Evolutionary conservation across 92 coral and sea anemone genomes (phyloP).

Genomic region (Porites divaricata): DNA sequence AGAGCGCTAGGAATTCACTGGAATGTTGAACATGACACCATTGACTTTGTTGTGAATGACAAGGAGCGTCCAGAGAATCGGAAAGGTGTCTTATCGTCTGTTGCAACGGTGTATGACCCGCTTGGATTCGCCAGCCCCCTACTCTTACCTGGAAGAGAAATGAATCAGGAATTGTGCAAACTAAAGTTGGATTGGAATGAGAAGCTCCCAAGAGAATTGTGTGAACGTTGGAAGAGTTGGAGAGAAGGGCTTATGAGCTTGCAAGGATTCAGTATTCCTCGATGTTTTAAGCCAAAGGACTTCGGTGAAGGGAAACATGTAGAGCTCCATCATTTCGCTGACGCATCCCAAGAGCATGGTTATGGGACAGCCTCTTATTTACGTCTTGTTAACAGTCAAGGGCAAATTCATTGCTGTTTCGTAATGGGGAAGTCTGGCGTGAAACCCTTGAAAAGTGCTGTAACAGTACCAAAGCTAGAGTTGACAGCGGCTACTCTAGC

Average conservation of each 20-base stretch:
- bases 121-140: slow-evolving; percentile 74
- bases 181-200: slow-evolving; percentile 69
- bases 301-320: neutral
- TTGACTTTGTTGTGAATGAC: slow-evolving; percentile 31
- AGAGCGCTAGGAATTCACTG: slow-evolving; percentile 72
- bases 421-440: slow-evolving; percentile 72
- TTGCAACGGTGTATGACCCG: slow-evolving; percentile 72
- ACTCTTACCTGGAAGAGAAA: slow-evolving; percentile 67
- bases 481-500: slow-evolving; percentile 66
- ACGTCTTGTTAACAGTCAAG: neutral
- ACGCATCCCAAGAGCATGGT: slow-evolving; percentile 74
- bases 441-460: slow-evolving; percentile 51
- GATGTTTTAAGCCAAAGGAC: neutral
- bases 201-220: slow-evolving; percentile 50
- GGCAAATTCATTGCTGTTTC: slow-evolving; percentile 7
- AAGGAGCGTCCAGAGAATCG: slow-evolving; percentile 67
- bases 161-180: slow-evolving; percentile 70
- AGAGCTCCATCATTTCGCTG: slow-evolving; percentile 15
- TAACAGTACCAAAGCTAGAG: slow-evolving; percentile 67
- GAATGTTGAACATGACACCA: slow-evolving; percentile 61
- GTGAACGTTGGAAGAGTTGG: neutral
- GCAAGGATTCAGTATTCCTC: neutral
- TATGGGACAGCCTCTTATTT: slow-evolving; percentile 76
- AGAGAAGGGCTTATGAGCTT: neutral
- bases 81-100: slow-evolving; percentile 68